A percentile compares a stretch with the other conserved stretches of the same genome.
These are phyloP conservation scores for Suricata suricatta DNA, from an alignment of 2,113 vertebrate species.

Conservation along the genomic window DNA sequence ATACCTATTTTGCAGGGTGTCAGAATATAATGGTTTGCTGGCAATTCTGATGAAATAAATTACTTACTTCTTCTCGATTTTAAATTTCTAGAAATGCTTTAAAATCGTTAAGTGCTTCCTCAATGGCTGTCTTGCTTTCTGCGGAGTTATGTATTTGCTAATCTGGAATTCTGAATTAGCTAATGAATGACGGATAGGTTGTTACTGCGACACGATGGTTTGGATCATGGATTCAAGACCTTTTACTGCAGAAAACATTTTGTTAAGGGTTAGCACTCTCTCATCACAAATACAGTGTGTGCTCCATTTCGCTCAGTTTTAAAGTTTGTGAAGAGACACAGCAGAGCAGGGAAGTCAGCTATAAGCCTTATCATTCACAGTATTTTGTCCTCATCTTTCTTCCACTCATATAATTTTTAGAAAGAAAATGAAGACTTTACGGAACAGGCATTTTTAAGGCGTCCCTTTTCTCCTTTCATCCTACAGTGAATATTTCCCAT, in stretches of 20 bases:
- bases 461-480: not conserved
- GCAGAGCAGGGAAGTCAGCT: not conserved
- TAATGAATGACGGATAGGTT: not conserved
- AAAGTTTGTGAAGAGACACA: slow-evolving; percentile 14
- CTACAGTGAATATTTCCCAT: not conserved
- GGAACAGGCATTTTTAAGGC: not conserved
- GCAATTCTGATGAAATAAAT: not conserved
- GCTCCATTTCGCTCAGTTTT: not conserved
- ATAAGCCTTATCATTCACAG: not conserved
- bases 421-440: not conserved
- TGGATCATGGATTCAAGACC: not conserved
- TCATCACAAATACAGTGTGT: not conserved
- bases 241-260: not conserved
- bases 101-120: slow-evolving; percentile 24
- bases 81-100: not conserved
- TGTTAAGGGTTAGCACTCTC: not conserved
- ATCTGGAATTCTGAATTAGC: not conserved
- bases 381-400: not conserved
- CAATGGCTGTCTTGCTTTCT: not conserved
- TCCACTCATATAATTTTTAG: not conserved
- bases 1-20: not conserved
- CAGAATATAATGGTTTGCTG: not conserved
- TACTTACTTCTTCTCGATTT: slow-evolving; percentile 4
- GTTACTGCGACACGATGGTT: not conserved
- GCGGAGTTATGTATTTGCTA: not conserved